Evolutionary conservation across 1,140 invertebrate genomes (phyloP).

Genomic region (Bombyx mori): DNA sequence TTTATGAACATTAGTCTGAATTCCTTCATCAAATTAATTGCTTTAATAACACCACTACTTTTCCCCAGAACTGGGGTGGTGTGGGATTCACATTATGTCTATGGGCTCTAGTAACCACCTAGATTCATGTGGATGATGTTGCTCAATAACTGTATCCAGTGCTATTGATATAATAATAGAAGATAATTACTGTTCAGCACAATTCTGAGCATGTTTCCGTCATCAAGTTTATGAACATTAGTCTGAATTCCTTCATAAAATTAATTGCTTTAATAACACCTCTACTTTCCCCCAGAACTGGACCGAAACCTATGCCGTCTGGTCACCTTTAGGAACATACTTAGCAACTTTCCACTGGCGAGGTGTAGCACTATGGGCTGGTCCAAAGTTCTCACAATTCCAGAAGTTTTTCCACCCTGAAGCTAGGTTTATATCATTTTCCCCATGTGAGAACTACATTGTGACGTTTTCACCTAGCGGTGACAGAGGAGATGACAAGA

Average conservation of each 20-base stretch:
- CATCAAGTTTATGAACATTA: too few species aligned
- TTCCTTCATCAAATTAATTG: too few species aligned
- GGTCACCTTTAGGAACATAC: slow-evolving; percentile 98
- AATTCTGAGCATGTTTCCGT: too few species aligned
- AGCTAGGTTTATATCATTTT: slow-evolving; percentile 97
- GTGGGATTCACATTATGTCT: too few species aligned
- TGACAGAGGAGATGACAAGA: slow-evolving; percentile 78
- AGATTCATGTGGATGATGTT: too few species aligned
- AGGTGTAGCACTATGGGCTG: slow-evolving; percentile 97
- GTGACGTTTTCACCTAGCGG: slow-evolving; percentile 90
- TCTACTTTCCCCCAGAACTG: slow-evolving; percentile 77
- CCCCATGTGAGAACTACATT: slow-evolving; percentile 96
- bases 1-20: too few species aligned
- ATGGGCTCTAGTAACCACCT: too few species aligned
- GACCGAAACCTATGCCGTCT: slow-evolving; percentile 96
- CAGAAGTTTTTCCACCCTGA: slow-evolving; percentile 91
- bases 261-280: not conserved
- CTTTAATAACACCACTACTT: too few species aligned
- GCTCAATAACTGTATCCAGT: too few species aligned
- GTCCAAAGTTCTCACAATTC: slow-evolving; percentile 92
- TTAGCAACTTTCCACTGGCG: slow-evolving; percentile 95
- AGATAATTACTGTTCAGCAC: too few species aligned
- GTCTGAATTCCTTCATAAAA: not conserved
- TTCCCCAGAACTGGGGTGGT: too few species aligned
- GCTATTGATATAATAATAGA: too few species aligned